These are phyloP conservation scores for Sciurus vulgaris DNA, from an alignment of 2,797 vertebrate species.

Conservation along the genomic window DNA sequence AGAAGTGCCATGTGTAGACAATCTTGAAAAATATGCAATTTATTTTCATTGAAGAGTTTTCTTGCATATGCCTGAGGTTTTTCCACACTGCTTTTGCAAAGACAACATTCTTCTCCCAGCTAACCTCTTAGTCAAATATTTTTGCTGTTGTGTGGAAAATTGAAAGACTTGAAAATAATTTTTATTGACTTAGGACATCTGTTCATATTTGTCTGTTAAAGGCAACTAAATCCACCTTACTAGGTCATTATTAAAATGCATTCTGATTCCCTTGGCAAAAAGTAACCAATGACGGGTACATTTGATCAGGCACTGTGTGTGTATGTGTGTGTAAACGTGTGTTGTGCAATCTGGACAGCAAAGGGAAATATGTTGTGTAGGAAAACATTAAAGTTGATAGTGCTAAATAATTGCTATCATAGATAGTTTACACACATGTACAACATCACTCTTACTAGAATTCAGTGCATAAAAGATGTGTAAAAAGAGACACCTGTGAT, in stretches of 20 bases:
- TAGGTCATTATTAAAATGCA: constrained; percentile 18
- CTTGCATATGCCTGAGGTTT: not conserved
- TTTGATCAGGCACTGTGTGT: not conserved
- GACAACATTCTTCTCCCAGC: not conserved
- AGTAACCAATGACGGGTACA: not conserved
- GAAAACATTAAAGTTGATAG: not conserved
- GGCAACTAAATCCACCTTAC: not conserved
- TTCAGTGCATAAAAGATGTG: not conserved
- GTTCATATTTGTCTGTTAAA: constrained; percentile 26
- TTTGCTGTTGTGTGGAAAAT: not conserved
- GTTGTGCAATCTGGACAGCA: not conserved
- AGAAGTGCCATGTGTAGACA: not conserved
- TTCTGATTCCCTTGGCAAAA: not conserved
- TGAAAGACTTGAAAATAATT: not conserved
- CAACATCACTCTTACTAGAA: not conserved
- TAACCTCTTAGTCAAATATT: not conserved
- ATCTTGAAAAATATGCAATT: not conserved
- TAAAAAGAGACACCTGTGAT: not conserved
- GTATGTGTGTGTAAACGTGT: not conserved
- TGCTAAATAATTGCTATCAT: not conserved
- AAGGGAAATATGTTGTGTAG: not conserved
- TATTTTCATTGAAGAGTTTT: not conserved
- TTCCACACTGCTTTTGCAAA: not conserved
- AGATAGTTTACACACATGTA: not conserved
- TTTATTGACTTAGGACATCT: not conserved